Evolutionary conservation across 2,888 invertebrate genomes (phyloP).

Genomic region (Leptinotarsa peninsularis): DNA sequence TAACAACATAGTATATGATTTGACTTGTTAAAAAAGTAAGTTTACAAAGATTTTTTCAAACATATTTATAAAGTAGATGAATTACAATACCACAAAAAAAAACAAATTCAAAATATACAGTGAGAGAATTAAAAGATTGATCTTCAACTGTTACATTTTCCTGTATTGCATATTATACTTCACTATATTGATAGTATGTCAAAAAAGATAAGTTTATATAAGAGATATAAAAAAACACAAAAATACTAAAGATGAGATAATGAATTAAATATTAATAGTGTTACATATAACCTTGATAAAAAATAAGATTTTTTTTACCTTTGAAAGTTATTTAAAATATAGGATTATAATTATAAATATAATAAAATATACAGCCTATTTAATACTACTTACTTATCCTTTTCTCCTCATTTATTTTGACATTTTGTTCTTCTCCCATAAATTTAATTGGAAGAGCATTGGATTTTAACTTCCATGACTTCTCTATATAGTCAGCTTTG

Average conservation of each 20-base stretch:
- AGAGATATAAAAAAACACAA: background rate
- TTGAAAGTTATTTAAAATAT: conserved; percentile 24
- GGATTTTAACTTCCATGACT: conserved; percentile 25
- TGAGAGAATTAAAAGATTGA: conserved; percentile 1
- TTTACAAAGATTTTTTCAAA: conserved; percentile 1
- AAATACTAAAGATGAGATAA: conserved; percentile 1
- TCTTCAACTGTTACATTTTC: conserved; percentile 1
- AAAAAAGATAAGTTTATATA: background rate
- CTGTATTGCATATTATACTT: background rate
- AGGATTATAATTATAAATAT: conserved; percentile 25
- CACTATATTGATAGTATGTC: background rate
- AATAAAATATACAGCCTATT: conserved; percentile 25
- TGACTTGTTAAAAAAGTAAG: conserved; percentile 20
- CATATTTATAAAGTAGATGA: conserved; percentile 1
- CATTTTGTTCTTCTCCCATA: conserved; percentile 24
- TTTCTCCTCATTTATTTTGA: conserved; percentile 20
- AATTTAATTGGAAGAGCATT: conserved; percentile 25
- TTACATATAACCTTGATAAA: background rate
- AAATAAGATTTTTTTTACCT: conserved; percentile 5
- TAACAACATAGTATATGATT: conserved; percentile 14
- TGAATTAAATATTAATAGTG: background rate
- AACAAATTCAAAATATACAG: background rate
- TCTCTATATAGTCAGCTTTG: conserved; percentile 23
- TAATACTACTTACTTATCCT: conserved; percentile 23
- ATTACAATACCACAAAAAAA: background rate